Evolutionary conservation across 2,888 invertebrate genomes (phyloP), one percentile per base, ranked within the genome.

Genomic region (Limenitis camilla): DNA sequence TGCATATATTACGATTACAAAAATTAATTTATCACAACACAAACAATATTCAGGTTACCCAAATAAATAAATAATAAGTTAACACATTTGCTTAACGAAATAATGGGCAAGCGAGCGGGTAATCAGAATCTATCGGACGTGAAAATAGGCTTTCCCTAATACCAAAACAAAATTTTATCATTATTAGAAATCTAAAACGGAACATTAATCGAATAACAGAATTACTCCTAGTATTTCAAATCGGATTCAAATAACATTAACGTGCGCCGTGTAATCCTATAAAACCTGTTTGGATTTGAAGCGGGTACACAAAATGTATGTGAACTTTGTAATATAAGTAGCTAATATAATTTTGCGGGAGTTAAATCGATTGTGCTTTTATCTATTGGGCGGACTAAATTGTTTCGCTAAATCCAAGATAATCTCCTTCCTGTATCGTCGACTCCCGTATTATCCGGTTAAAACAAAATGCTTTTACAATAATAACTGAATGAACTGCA

Each of bases 381-480:
- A 76, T 76, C 72, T 78, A 73, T 75, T 65, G 71, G 68, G 71
- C 61, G 61, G 65, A 60, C 62, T 66, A 69, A 76, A 74, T 72
- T 72, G 74, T 74, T 67, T 69, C 62, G 64, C 66, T 71, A 78
- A 78, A 78, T 70, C 78, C 78, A 75, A 78, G 78, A 74, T 80
- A 78, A 80, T 76, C 69, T 64, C 73, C 73, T 72, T 65, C 71
- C 68, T 72, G 71, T 74, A 76, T 74, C 67, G 69, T 68, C 70
- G 56, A 61, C 64, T 59, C 46, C 36, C 47, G 68, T 67, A 73
- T 80, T 76, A 81, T 80, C 77, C 78, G 74, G 69, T 71, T 76
- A 71, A 77, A 79, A 81, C 74, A 77, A 79, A 78, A 77, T 71
- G 77, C 66, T 72, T 70, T 72, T 69, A 71, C 74, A 76, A 71